phyloP scores from a whole-genome alignment of 2,113 vertebrate species.

The Bujurquina vittata region DNA sequence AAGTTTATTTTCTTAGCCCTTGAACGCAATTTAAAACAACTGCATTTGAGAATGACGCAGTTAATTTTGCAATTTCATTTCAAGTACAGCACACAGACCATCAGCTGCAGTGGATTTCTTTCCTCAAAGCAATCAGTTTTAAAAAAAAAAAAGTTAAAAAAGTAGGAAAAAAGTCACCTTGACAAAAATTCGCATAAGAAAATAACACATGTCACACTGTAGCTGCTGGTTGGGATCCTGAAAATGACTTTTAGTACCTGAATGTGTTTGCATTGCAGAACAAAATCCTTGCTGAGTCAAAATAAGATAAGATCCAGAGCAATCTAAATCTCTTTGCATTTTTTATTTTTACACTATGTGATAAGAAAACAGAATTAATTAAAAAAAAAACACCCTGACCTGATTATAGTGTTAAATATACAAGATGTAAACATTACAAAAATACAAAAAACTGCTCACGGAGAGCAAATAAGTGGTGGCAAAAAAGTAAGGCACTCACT shows the following conservation, averaged over 20 bases:
- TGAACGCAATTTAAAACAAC: conserved; percentile 50
- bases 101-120: conserved; percentile 37
- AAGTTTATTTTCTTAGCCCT: conserved; percentile 68
- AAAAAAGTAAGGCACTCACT: conserved; percentile 46
- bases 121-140: conserved; percentile 18
- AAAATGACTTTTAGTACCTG: conserved; percentile 42
- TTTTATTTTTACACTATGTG: not conserved
- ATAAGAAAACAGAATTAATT: not conserved
- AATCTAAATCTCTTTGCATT: not conserved
- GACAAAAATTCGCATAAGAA: not conserved
- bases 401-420: conserved; percentile 62
- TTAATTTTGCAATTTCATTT: conserved; percentile 18
- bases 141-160: not conserved
- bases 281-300: conserved; percentile 10
- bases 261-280: conserved; percentile 8
- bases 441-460: conserved; percentile 76
- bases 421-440: conserved; percentile 63
- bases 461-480: conserved; percentile 37
- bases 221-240: not conserved
- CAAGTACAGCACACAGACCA: conserved; percentile 53
- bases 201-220: not conserved
- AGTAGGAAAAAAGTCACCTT: not conserved
- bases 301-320: not conserved
- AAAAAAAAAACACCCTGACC: conserved; percentile 51
- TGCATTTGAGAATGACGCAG: conserved; percentile 35